Conservation (phyloP, 2,797 vertebrate species). For the Pelodytes ibericus region DNA sequence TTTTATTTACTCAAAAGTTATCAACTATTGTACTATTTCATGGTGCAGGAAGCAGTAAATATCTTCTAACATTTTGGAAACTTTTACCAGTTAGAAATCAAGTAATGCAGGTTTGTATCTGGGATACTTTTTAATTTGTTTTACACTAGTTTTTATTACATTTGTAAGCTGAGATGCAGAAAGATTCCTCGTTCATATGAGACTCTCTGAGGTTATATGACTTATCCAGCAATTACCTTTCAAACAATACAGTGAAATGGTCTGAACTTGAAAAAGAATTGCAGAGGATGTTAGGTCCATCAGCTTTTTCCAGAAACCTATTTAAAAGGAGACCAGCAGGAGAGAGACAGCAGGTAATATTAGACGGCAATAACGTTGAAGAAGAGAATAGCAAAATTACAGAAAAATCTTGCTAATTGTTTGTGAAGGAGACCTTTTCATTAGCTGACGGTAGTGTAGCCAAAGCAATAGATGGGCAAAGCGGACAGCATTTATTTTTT, state of each 20-base stretch:
- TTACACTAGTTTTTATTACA: slow-evolving; percentile 64
- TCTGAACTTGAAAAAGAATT: slow-evolving; percentile 58
- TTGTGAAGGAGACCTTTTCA: slow-evolving; percentile 49
- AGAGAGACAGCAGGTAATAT: slow-evolving; percentile 47
- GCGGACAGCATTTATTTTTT: slow-evolving; percentile 17
- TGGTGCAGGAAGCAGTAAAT: slow-evolving; percentile 20
- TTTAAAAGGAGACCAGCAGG: slow-evolving; percentile 49
- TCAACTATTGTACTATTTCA: slow-evolving; percentile 4
- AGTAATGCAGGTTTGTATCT: slow-evolving; percentile 27
- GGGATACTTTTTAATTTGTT: slow-evolving; percentile 62
- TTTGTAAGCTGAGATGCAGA: slow-evolving; percentile 64
- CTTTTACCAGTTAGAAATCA: slow-evolving; percentile 46
- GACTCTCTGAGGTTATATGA: slow-evolving; percentile 45
- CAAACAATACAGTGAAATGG: slow-evolving; percentile 64
- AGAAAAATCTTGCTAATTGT: slow-evolving; percentile 42
- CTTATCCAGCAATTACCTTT: slow-evolving; percentile 65
- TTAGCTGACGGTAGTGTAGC: slow-evolving; percentile 30
- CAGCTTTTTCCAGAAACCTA: slow-evolving; percentile 51
- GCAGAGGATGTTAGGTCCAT: slow-evolving; percentile 40
- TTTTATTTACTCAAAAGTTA: background rate
- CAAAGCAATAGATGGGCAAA: slow-evolving; percentile 34
- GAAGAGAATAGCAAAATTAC: slow-evolving; percentile 32
- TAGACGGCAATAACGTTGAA: slow-evolving; percentile 46
- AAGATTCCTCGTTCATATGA: slow-evolving; percentile 60
- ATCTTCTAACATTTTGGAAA: slow-evolving; percentile 15